A percentile compares a stretch with the other conserved stretches of the same genome.
phyloP scores from a whole-genome alignment of 2,888 invertebrate species.

The Malthinus seriepunctatus region DNA sequence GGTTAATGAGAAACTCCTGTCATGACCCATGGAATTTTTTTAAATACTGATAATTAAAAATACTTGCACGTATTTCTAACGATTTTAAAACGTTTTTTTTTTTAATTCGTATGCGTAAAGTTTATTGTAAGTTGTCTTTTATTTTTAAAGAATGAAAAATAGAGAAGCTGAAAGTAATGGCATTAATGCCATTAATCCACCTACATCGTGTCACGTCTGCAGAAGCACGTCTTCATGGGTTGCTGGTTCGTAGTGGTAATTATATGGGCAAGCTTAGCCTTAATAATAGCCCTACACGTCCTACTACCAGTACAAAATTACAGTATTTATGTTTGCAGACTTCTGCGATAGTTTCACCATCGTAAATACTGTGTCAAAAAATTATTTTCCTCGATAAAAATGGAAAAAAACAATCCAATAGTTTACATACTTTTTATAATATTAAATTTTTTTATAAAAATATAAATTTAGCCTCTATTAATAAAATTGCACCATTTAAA shows the following conservation, averaged over 20 bases:
- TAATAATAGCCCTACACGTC: slow-evolving; percentile 42
- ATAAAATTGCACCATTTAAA: neutral
- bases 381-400: neutral
- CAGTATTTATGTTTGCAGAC: slow-evolving; percentile 31
- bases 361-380: slow-evolving; percentile 27
- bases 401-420: neutral
- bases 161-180: slow-evolving; percentile 16
- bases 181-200: slow-evolving; percentile 23
- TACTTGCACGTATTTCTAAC: too few relatives aligned
- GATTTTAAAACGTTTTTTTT: too few relatives aligned
- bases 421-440: slow-evolving; percentile 9
- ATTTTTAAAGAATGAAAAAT: neutral
- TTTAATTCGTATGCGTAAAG: too few relatives aligned
- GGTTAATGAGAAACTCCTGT: too few relatives aligned
- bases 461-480: neutral
- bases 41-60: too few relatives aligned
- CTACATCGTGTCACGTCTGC: slow-evolving; percentile 46
- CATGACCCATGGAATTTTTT: too few relatives aligned
- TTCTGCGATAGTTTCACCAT: slow-evolving; percentile 27
- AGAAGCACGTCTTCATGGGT: slow-evolving; percentile 48
- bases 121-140: too few relatives aligned
- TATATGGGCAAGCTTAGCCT: slow-evolving; percentile 48
- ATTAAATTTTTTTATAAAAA: neutral
- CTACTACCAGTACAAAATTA: slow-evolving; percentile 32
- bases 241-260: slow-evolving; percentile 43